phyloP scores from a whole-genome alignment of 2,113 vertebrate genomes.

The Grammomys dolichurus region DNA sequence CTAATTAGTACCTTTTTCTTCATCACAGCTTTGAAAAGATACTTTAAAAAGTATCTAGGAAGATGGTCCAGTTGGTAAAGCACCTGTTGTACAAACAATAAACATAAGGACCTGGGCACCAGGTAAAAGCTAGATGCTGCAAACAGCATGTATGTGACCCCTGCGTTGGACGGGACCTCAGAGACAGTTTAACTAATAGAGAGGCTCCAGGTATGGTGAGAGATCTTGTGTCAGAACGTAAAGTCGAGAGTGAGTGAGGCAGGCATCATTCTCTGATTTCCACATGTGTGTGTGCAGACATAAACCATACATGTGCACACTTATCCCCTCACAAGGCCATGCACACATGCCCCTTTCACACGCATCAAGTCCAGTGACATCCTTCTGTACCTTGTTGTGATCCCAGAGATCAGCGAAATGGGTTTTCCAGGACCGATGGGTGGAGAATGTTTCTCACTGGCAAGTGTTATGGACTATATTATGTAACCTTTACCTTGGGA shows the following conservation, averaged over 20 bases:
- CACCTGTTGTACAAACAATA: not conserved
- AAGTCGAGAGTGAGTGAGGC: not conserved
- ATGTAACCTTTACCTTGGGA: not conserved
- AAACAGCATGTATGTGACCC: not conserved
- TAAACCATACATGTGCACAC: too few species aligned
- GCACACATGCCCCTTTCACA: not conserved
- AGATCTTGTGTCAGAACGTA: not conserved
- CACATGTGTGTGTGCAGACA: not conserved
- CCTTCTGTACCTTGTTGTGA: not conserved
- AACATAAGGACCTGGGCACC: not conserved
- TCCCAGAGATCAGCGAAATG: not conserved
- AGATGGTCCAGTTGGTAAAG: not conserved
- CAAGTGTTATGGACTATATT: not conserved
- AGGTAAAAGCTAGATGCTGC: not conserved
- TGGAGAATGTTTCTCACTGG: constrained; percentile 26
- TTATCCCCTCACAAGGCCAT: too few species aligned
- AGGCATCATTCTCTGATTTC: not conserved
- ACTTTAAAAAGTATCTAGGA: not conserved
- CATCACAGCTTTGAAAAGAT: not conserved
- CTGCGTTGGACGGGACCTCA: not conserved
- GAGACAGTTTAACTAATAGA: not conserved
- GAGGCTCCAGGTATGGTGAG: too few species aligned
- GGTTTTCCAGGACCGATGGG: constrained; percentile 27
- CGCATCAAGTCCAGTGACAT: not conserved
- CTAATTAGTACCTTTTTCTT: not conserved